Percentiles rank a stretch among this genome's conserved stretches.
phyloP scores from a whole-genome alignment of 2,113 vertebrate genomes.

The Neolamprologus longior region DNA sequence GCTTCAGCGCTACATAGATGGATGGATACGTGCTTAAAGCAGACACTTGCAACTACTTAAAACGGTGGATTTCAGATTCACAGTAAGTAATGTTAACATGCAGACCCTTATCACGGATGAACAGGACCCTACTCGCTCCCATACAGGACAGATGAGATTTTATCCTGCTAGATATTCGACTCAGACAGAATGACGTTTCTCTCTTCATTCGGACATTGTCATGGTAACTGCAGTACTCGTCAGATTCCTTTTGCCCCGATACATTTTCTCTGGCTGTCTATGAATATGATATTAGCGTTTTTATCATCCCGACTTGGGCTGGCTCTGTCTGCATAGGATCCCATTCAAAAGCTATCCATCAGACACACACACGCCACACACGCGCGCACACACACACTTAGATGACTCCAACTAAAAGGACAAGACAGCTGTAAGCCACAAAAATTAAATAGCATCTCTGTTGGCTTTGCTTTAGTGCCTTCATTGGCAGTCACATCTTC shows the following conservation, averaged over 20 bases:
- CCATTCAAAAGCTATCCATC: conserved; percentile 57
- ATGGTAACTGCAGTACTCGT: conserved; percentile 61
- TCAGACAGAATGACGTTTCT: conserved; percentile 42
- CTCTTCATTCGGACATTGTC: conserved; percentile 60
- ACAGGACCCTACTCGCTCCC: not conserved
- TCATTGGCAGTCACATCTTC: conserved; percentile 27
- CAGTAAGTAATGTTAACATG: conserved; percentile 7
- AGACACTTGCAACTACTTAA: not conserved
- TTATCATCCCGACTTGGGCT: conserved; percentile 57
- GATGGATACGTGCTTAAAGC: not conserved
- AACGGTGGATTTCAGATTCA: conserved; percentile 10
- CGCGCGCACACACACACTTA: not conserved
- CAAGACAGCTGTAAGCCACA: not conserved
- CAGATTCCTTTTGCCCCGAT: conserved; percentile 54
- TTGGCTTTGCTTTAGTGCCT: conserved; percentile 22
- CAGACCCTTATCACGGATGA: conserved; percentile 4
- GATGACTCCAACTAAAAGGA: conserved; percentile 3
- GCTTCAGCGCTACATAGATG: not conserved
- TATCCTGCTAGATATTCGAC: conserved; percentile 31
- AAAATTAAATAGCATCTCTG: conserved; percentile 41
- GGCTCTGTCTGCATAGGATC: conserved; percentile 35
- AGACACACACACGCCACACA: not conserved
- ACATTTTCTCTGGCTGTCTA: conserved; percentile 60
- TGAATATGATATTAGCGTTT: conserved; percentile 68
- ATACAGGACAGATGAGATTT: conserved; percentile 26